Conservation (phyloP, 2,888 invertebrate species). For the Branchellion lobata region DNA sequence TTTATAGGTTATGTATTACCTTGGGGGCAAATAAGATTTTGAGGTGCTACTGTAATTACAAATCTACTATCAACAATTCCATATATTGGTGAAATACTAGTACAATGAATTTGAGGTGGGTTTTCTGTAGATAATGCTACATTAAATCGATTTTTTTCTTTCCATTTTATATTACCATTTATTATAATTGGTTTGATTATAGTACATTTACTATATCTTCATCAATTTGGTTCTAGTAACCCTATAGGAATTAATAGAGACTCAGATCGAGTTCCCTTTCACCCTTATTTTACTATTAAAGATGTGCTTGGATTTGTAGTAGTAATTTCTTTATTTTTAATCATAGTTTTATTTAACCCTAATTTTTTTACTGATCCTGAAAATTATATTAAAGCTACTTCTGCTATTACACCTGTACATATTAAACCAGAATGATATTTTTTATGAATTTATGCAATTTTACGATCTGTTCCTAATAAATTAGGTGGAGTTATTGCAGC, state of each 20-base stretch:
- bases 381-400: conserved; percentile 74
- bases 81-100: conserved; percentile 69
- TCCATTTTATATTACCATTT: conserved; percentile 75
- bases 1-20: conserved; percentile 75
- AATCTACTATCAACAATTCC: conserved; percentile 74
- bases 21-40: conserved; percentile 53
- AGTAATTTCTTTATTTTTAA: conserved; percentile 64
- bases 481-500: conserved; percentile 74
- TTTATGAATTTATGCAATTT: conserved; percentile 77
- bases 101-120: conserved; percentile 76
- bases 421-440: conserved; percentile 85
- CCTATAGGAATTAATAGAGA: conserved; percentile 71
- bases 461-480: conserved; percentile 79
- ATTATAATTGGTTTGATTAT: conserved; percentile 68
- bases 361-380: conserved; percentile 72
- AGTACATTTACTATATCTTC: conserved; percentile 71
- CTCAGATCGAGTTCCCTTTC: conserved; percentile 72
- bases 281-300: conserved; percentile 70
- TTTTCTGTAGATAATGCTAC: conserved; percentile 75
- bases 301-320: conserved; percentile 64
- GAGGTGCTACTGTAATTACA: conserved; percentile 70
- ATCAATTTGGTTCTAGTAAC: conserved; percentile 72
- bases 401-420: conserved; percentile 72
- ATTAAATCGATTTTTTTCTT: conserved; percentile 74
- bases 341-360: conserved; percentile 67